These are phyloP conservation scores for Amazona vittata DNA, from an alignment of 2,113 vertebrate genomes.

Conservation along the genomic window DNA sequence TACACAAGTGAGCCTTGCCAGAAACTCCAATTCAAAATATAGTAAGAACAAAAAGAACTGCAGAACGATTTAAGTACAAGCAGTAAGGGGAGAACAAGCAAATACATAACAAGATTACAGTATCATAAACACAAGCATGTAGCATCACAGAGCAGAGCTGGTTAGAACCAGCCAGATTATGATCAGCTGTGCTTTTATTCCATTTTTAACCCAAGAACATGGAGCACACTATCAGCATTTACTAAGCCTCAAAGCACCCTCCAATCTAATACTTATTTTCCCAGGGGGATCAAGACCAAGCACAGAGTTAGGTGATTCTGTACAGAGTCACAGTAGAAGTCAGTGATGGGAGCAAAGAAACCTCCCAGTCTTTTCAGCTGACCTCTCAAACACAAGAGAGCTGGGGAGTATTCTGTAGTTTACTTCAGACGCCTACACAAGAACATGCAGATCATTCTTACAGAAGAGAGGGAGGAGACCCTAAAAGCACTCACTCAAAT, in stretches of 20 bases:
- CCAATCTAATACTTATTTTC: neutral
- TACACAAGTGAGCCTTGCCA: neutral
- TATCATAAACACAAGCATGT: conserved; percentile 19
- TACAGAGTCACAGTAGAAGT: neutral
- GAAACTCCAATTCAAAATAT: neutral
- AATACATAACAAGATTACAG: conserved; percentile 23
- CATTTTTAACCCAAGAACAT: conserved; percentile 33
- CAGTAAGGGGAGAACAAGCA: neutral
- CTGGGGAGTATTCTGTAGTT: neutral
- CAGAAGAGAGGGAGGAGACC: neutral
- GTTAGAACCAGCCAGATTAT: conserved; percentile 36
- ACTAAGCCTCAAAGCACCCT: conserved; percentile 18
- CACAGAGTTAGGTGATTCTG: neutral
- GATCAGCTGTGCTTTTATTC: conserved; percentile 29
- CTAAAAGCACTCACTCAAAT: neutral
- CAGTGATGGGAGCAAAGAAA: neutral
- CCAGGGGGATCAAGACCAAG: neutral
- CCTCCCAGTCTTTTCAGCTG: neutral
- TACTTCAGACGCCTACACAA: neutral
- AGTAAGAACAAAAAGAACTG: neutral
- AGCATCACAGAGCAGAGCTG: conserved; percentile 28
- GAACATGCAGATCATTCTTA: neutral
- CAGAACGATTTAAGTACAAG: neutral
- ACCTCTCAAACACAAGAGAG: neutral
- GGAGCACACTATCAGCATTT: neutral